These are phyloP conservation scores for Eupithecia inturbata DNA, from an alignment of 2,888 invertebrate species.

Conservation along the genomic window DNA sequence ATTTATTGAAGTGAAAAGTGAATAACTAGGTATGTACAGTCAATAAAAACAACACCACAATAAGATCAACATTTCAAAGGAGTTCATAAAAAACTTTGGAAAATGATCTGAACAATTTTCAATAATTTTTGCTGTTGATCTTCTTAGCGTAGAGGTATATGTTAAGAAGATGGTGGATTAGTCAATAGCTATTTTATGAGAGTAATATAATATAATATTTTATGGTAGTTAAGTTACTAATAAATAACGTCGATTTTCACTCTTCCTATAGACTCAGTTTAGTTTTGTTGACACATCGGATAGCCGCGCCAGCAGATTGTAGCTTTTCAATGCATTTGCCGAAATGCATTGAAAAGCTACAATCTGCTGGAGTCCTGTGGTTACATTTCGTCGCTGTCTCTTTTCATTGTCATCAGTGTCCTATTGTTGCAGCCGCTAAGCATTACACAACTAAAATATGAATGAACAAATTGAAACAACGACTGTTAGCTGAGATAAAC, in stretches of 20 bases:
- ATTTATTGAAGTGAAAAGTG: too few species aligned
- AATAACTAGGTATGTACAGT: too few species aligned
- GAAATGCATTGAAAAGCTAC: constrained; percentile 19
- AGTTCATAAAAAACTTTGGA: not conserved
- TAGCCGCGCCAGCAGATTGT: not conserved
- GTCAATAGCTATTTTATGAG: too few species aligned
- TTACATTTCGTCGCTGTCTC: constrained; percentile 8
- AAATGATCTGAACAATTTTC: not conserved
- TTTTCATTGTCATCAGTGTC: constrained; percentile 14
- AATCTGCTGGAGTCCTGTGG: constrained; percentile 10
- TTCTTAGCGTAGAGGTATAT: not conserved
- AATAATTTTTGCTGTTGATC: not conserved
- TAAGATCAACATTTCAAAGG: too few species aligned
- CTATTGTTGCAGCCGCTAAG: constrained; percentile 11
- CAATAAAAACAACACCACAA: too few species aligned
- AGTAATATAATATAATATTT: too few species aligned
- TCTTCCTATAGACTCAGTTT: not conserved
- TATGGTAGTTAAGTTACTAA: not conserved
- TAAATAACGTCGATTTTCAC: not conserved
- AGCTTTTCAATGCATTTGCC: too few species aligned
- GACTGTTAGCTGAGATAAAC: too few species aligned
- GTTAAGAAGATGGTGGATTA: not conserved
- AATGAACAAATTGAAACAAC: not conserved
- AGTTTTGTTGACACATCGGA: not conserved
- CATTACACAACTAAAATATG: not conserved